Base-by-base conservation (phyloP, 2,888 invertebrate genomes). In the Trissoscelio sp. region DNA sequence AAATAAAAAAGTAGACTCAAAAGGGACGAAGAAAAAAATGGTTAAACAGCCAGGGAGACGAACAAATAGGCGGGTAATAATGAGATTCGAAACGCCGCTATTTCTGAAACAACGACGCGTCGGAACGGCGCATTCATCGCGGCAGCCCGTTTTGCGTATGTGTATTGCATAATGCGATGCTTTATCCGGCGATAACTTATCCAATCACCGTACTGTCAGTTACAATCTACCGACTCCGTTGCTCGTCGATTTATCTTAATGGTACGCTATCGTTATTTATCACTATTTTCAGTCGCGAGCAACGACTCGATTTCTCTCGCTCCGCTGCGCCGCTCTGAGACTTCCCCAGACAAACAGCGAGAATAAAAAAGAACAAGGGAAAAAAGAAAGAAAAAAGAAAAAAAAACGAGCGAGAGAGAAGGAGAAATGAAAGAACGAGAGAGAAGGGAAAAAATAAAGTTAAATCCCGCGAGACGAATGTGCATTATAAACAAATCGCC, bases 221-320 rank as follows among this genome's bases (percentile, higher is more conserved):
- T 88, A 87, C 89, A 89, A 88, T 88, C 87, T 86, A 86, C 87
- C 83, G 84, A 85, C 85, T 87, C 87, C 87, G 87, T 88, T 87
- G 88, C 86, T 86, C 86, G 86, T 87, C 89, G 88, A 89, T 89
- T 89, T 88, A 88, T 89, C 88, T 89, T 89, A 89, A 89, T 89
- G 88, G 86, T 86, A 86, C 86, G 84, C 85, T 87, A 89, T 88
- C 86, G 88, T 89, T 89, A 89, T 89, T 89, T 88, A 89, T 89
- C 88, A 88, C 86, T 87, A 87, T 89, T 89, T 89, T 88, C 88
- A 88, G 85, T 88, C 85, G 83, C 86, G 70, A 85, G 83, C 85
- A 79, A 73, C 81, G 79, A 75, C 83, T 82, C 87, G 75, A 88
- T 87, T 86, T 87, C 86, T 87, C 85, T 85, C 79, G 74, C 83